Evolutionary conservation across 2,113 vertebrate species (phyloP), one percentile per base, ranked within the genome.

Genomic region (Centropristis striata): DNA sequence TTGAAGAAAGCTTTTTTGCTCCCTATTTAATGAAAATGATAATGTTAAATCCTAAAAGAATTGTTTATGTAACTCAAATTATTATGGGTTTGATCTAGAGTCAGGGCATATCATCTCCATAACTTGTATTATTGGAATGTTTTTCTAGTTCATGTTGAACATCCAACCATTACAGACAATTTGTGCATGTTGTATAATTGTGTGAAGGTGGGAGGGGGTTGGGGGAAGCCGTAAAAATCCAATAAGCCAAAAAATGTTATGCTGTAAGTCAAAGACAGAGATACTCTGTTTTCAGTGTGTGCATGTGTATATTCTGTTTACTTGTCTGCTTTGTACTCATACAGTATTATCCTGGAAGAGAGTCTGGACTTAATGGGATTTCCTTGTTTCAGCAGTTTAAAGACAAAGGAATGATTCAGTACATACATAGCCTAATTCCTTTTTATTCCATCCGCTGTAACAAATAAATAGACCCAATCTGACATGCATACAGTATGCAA

Each of bases 381-480:
- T 80, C n/a, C 78, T 84, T 82, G 79, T 90, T 88, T 80, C 75
- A 71, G 81, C 80, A 77, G 75, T 85, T 85, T 73, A 72, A 73
- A 81, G 65, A 74, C 76, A 91, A 90, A 86, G 42, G 20, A 68
- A 83, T 68, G 54, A 82, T 72, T 80, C 66, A 64, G 68, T 73
- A 69, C 80, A 85, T 60, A 72, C 71, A 70, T 50, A 51, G 50
- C 49, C 71, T 64, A 79, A 87, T 88, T 90, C 71, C 27, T 74
- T 84, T 84, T 80, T 27, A 80, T 85, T 82, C 27, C 37, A 59
- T 66, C 28, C 44, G n/a, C 81, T 80, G 67, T 50, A 84, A 64
- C 49, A 76, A 84, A 80, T 65, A 67, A 54, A 72, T 63, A 75
- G 21, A 85, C 78, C 76, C 66, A 75, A 57, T 61, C 42, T 63